Conservation (phyloP, 2,113 vertebrate species). For the Pseudopipra pipra region DNA sequence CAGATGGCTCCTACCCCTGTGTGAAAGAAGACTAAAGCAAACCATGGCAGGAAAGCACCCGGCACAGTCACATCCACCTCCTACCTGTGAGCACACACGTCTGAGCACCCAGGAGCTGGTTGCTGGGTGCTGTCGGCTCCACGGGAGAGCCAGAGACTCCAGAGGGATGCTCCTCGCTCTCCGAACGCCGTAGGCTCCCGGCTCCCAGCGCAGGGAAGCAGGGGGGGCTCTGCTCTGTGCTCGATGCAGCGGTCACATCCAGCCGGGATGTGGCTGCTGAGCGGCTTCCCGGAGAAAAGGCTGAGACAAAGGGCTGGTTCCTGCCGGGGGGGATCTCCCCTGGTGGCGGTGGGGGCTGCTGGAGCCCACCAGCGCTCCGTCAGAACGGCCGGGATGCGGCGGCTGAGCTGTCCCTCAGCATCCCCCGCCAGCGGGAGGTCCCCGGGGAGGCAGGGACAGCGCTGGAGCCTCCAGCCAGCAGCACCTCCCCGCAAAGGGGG, state of each 20-base stretch:
- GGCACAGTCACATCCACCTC: background rate
- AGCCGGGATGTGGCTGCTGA: background rate
- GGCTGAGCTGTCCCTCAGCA: background rate
- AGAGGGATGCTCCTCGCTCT: background rate
- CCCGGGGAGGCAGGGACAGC: background rate
- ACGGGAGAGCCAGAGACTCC: background rate
- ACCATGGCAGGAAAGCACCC: background rate
- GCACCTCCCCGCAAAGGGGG: background rate
- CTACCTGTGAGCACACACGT: background rate
- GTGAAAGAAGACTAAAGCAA: background rate
- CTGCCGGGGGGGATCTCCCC: background rate
- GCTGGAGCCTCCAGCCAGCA: background rate
- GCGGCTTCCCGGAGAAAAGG: background rate
- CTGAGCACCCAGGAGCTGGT: background rate
- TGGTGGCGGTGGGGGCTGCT: too few relatives aligned
- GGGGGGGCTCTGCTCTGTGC: background rate
- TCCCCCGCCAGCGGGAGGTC: background rate
- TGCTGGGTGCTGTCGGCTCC: background rate
- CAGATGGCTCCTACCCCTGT: background rate
- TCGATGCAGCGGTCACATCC: background rate
- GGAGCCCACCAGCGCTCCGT: background rate
- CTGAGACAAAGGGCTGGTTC: background rate
- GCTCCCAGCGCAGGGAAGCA: background rate
- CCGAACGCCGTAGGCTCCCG: background rate
- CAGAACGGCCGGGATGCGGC: background rate